Conservation (phyloP, 2,113 vertebrate genomes). For the Daboia siamensis region DNA sequence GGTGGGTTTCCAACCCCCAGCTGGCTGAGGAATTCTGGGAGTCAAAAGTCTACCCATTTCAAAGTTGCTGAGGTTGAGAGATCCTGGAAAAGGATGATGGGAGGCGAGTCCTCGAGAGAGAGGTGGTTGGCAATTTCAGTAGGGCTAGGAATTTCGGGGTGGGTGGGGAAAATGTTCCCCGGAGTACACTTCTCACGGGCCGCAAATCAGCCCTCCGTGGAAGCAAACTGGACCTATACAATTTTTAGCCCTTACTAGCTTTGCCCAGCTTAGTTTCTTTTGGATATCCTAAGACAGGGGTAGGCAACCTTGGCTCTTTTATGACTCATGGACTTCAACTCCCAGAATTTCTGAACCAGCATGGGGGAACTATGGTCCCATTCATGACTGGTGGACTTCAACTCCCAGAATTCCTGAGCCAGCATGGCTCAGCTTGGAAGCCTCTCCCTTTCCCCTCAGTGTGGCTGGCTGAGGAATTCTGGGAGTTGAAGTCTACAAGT, state of each 20-base stretch:
- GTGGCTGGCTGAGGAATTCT: too few species aligned
- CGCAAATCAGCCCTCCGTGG: not conserved
- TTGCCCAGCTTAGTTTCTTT: not conserved
- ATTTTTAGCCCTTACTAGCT: not conserved
- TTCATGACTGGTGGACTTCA: too few species aligned
- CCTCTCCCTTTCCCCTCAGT: too few species aligned
- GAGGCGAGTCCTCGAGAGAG: not conserved
- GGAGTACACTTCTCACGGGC: too few species aligned
- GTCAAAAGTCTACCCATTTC: not conserved
- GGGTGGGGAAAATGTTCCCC: too few species aligned
- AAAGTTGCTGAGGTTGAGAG: not conserved
- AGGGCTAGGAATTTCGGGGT: not conserved
- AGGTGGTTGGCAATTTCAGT: not conserved
- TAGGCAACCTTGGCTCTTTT: too few species aligned
- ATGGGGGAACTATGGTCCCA: too few species aligned
- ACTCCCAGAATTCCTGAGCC: too few species aligned
- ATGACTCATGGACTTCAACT: too few species aligned
- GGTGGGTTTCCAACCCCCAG: not conserved
- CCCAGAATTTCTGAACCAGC: too few species aligned
- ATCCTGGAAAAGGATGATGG: not conserved
- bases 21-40: not conserved
- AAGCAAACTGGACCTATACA: not conserved
- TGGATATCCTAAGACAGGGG: not conserved
- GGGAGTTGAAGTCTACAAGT: too few species aligned
- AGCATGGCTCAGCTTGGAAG: too few species aligned